phyloP scores from a whole-genome alignment of 2,113 vertebrate genomes.

The Cacatua alba region DNA sequence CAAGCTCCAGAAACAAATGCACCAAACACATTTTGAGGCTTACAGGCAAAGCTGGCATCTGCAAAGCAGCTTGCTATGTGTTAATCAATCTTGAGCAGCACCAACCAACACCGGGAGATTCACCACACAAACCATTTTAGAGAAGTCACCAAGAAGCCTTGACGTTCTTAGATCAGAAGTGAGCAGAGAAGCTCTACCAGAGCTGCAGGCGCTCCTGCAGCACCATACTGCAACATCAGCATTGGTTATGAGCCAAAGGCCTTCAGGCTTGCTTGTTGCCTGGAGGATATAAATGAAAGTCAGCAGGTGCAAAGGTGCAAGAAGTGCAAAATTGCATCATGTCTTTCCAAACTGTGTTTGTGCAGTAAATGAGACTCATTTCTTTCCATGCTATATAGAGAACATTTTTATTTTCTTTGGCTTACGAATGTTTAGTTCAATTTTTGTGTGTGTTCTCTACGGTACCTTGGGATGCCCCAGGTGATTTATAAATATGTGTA shows the following conservation, averaged over 20 bases:
- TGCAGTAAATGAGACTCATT: constrained; percentile 18
- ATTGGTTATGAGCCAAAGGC: constrained; percentile 47
- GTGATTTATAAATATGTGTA: constrained; percentile 70
- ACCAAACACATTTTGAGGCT: rapidly evolving
- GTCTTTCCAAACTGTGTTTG: constrained; percentile 12
- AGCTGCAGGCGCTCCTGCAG: background rate
- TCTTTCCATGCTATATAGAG: background rate
- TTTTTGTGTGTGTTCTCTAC: constrained; percentile 7
- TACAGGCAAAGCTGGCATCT: background rate
- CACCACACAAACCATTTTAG: background rate
- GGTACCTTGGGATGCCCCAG: constrained; percentile 45
- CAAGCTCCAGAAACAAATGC: background rate
- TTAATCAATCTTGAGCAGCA: background rate
- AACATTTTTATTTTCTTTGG: constrained; percentile 33
- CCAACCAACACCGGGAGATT: background rate
- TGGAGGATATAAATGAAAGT: constrained; percentile 65
- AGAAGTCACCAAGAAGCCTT: background rate
- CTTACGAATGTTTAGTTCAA: constrained; percentile 14
- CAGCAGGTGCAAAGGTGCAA: constrained; percentile 65
- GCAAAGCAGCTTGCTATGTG: background rate
- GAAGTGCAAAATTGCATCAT: constrained; percentile 36
- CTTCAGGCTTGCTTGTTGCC: constrained; percentile 60
- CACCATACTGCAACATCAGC: constrained; percentile 27
- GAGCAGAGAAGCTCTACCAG: background rate
- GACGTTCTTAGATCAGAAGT: background rate